phyloP scores from a whole-genome alignment of 2,888 invertebrate genomes.

The Acheta domesticus region DNA sequence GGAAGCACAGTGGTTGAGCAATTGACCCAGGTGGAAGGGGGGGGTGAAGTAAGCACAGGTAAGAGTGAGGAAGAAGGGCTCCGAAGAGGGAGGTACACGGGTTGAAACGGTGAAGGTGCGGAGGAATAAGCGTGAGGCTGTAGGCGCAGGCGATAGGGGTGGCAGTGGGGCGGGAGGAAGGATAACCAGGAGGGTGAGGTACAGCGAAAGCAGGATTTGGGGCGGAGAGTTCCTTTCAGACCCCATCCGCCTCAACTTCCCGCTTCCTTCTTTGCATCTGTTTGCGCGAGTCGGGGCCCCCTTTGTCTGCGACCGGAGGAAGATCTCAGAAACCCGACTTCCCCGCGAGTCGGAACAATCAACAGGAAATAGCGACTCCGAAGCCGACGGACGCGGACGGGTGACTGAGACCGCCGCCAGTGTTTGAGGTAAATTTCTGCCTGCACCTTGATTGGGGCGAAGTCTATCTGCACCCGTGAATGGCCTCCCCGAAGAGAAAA shows the following conservation, averaged over 20 bases:
- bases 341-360: background rate
- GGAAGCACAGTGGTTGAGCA: no score
- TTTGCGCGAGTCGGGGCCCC: background rate
- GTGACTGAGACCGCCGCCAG: background rate
- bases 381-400: background rate
- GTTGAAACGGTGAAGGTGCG: no score
- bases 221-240: no score
- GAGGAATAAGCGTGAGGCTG: no score
- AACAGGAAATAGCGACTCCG: constrained; percentile 1
- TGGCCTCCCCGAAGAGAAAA: background rate
- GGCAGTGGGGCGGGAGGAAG: no score
- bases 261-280: background rate
- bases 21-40: no score
- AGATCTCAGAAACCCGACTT: background rate
- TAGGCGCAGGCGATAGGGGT: no score
- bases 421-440: constrained; percentile 4
- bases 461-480: background rate
- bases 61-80: no score
- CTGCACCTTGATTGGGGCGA: constrained; percentile 1
- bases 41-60: no score
- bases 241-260: background rate
- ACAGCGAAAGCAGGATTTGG: no score
- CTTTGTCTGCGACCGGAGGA: background rate
- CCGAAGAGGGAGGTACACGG: no score
- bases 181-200: no score